Conservation (phyloP, 2,113 vertebrate species). For the Phocoena sinus region DNA sequence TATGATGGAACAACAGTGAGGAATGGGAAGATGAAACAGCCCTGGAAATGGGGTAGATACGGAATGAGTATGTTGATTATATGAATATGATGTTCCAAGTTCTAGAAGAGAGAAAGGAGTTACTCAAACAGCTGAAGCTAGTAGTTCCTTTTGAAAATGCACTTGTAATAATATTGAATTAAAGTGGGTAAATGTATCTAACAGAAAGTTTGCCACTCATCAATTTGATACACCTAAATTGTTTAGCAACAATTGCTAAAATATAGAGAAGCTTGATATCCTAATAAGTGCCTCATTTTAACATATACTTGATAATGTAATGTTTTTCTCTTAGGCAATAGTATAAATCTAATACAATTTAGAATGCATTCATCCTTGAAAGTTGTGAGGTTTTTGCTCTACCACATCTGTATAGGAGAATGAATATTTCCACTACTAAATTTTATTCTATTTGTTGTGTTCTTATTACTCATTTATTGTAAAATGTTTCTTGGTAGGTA, state of each 20-base stretch:
- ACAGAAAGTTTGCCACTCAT: not conserved
- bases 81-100: not conserved
- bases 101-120: not conserved
- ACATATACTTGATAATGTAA: not conserved
- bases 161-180: not conserved
- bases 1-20: not conserved
- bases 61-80: not conserved
- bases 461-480: not conserved
- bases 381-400: not conserved
- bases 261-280: not conserved
- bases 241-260: not conserved
- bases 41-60: not conserved
- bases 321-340: not conserved
- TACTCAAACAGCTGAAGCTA: not conserved
- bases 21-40: not conserved
- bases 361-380: not conserved
- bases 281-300: not conserved
- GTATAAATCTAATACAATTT: not conserved
- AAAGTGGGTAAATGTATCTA: not conserved
- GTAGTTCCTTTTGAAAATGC: not conserved
- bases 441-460: not conserved
- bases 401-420: not conserved
- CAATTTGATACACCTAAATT: not conserved
- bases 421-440: not conserved
- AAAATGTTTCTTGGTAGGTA: not conserved